Evolutionary conservation across 2,113 vertebrate genomes (phyloP), one percentile per base, ranked within the genome.

Genomic region (Chaetura pelagica): DNA sequence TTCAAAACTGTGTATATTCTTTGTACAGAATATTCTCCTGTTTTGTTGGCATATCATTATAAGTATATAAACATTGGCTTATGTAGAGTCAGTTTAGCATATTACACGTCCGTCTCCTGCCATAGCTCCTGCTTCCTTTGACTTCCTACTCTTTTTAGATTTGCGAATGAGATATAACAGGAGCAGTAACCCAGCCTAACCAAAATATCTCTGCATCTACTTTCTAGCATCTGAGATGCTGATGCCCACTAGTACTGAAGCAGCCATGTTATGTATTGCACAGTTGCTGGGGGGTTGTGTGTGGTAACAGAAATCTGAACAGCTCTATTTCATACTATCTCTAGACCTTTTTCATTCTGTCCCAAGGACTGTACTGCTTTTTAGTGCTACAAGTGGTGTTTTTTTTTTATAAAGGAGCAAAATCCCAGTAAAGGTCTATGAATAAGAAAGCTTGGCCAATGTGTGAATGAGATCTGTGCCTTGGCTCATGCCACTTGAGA

Each of bases 231-330:
- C 30, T 64, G 59, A 63, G n/a, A 29, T 69, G 40, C 67, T 80
- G 75, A n/a, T 90, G 52, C 20, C 29, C 49, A 9, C 2, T 27
- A 7, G 23, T 24, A 34, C 29, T 68, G 66, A 75, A 51, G 42
- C 40, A 79, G 12, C 29, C 22, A 7, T 12, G 21, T 59, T 58
- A 51, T 3, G 3, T 76, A 26, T 16, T n/a, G 13, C 24, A 6
- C 3, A 0, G 6, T 38, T 49, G 3, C 40, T 73, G n/a, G 26
- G 15, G 4, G 4, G 19, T 91, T 26, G 4, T 14, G 24, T 42
- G 27, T 61, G 57, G n/a, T 66, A 54, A 62, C 46, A 66, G 44
- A 61, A 40, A 23, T 3, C 6, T 54, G 61, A 64, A 69, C 19
- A 88, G 23, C 16, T 10, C 40, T 73, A 13, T 75, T 80, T 82